A percentile compares a stretch with the other conserved stretches of the same genome.
phyloP scores from a whole-genome alignment of 30 jellyfish, hydroid and myxozoan species.

The Mastigias papua region DNA sequence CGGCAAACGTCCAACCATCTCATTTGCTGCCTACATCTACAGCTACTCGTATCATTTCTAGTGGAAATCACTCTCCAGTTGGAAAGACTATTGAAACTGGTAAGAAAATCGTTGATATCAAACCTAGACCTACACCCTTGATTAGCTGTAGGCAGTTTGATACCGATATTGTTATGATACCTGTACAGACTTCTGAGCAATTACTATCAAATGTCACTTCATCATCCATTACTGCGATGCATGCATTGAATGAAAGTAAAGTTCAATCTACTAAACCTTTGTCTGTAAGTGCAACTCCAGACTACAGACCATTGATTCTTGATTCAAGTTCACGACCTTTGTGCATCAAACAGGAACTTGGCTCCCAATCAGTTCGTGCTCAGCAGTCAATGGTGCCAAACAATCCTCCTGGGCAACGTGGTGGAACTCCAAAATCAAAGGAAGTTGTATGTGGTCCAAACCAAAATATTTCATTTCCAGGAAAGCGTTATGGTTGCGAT shows the following conservation, averaged over 20 bases:
- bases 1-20: constrained; percentile 2
- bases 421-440: constrained; percentile 25
- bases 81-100: background rate
- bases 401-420: constrained; percentile 21
- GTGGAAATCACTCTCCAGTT: background rate
- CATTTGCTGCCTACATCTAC: constrained; percentile 6
- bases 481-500: too few relatives aligned
- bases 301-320: constrained; percentile 3
- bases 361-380: constrained; percentile 33
- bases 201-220: background rate
- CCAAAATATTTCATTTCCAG: background rate
- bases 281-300: constrained; percentile 9
- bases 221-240: background rate
- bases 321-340: constrained; percentile 36
- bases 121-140: constrained; percentile 25
- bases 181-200: constrained; percentile 21
- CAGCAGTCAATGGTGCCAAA: constrained; percentile 60
- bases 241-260: constrained; percentile 6
- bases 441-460: constrained; percentile 19
- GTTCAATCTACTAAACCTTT: constrained; percentile 6
- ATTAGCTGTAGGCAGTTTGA: constrained; percentile 2
- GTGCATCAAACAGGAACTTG: background rate
- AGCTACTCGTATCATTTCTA: background rate
- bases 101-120: constrained; percentile 32
- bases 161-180: constrained; percentile 29